Evolutionary conservation across 2,113 vertebrate species (phyloP).

Genomic region (Apeltes quadracus): DNA sequence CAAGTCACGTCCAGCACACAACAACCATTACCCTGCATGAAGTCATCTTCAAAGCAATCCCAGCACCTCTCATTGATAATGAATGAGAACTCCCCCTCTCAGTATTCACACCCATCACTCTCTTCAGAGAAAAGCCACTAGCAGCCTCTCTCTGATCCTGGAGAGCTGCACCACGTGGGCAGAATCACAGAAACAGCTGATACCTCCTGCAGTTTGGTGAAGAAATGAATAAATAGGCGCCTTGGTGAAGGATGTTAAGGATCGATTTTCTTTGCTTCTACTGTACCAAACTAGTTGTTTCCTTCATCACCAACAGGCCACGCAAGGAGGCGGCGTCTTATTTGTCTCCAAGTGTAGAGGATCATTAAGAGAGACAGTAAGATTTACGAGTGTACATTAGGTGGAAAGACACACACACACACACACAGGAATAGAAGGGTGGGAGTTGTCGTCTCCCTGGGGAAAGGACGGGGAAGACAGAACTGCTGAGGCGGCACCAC

Average conservation of each 20-base stretch:
- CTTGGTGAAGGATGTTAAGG: not conserved
- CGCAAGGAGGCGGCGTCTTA: conserved; percentile 30
- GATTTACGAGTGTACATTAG: conserved; percentile 73
- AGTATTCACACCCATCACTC: conserved; percentile 72
- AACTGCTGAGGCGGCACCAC: conserved; percentile 73
- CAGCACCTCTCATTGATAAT: conserved; percentile 76
- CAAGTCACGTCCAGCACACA: conserved; percentile 37
- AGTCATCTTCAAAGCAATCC: conserved; percentile 73
- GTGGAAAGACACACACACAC: conserved; percentile 37
- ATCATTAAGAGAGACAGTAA: conserved; percentile 62
- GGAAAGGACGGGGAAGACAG: conserved; percentile 61
- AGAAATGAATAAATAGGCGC: conserved; percentile 1
- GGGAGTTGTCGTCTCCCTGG: conserved; percentile 46
- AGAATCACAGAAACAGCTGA: conserved; percentile 15
- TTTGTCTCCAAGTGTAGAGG: conserved; percentile 46
- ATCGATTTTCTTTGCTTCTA: not conserved
- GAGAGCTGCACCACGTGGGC: conserved; percentile 3
- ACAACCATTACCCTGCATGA: conserved; percentile 49
- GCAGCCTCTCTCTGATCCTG: conserved; percentile 34
- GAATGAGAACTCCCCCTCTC: conserved; percentile 63
- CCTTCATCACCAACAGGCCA: conserved; percentile 16
- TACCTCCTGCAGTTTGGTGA: conserved; percentile 5
- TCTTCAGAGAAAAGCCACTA: not conserved
- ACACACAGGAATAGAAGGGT: conserved; percentile 26
- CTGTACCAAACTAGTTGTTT: no score